A percentile compares a stretch with the other conserved stretches of the same genome.
These are phyloP conservation scores for Macaca fascicularis DNA, from an alignment of 2,113 vertebrate genomes.

Conservation along the genomic window T2T-MFA8v1.1 NC_088388.1:32066501-32067000, in stretches of 20 bases:
- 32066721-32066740: slow-evolving; percentile 48
- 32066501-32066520: background rate
- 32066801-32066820: slow-evolving; percentile 1
- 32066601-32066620: background rate
- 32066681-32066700: slow-evolving; percentile 67
- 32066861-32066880: background rate
- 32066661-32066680: slow-evolving; percentile 56
- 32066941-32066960: slow-evolving; percentile 9
- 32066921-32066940: background rate
- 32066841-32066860: slow-evolving; percentile 5
- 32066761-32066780: background rate
- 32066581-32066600: slow-evolving; percentile 42
- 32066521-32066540: background rate
- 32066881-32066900: background rate
- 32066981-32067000: background rate
- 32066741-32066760: slow-evolving; percentile 52
- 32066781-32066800: slow-evolving; percentile 22
- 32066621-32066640: slow-evolving; percentile 55
- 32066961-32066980: background rate
- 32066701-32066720: slow-evolving; percentile 7
- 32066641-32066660: slow-evolving; percentile 33
- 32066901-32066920: slow-evolving; percentile 44
- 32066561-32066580: background rate
- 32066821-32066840: slow-evolving; percentile 50
- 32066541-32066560: background rate